phyloP scores from a whole-genome alignment of 2,888 invertebrate species.

The Cantharis flavilabris region DNA sequence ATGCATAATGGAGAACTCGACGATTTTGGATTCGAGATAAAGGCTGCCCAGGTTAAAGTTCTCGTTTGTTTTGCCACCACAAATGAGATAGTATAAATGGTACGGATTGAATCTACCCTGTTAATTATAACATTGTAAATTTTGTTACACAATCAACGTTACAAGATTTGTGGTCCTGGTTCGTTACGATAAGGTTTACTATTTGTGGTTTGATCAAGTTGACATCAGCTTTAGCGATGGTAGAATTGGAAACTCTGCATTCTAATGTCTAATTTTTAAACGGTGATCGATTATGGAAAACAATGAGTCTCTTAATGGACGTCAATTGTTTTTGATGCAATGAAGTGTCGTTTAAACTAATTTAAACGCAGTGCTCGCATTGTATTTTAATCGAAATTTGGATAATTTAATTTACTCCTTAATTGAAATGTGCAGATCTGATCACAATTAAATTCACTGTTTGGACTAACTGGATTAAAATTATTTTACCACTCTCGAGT shows the following conservation, averaged over 20 bases:
- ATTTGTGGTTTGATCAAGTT: neutral
- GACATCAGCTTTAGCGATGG: neutral
- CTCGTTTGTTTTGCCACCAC: conserved; percentile 2
- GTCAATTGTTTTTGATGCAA: conserved; percentile 9
- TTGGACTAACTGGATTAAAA: neutral
- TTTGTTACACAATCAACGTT: conserved; percentile 5
- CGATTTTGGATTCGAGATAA: neutral
- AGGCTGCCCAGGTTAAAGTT: conserved; percentile 8
- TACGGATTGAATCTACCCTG: conserved; percentile 1
- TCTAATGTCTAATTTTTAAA: neutral
- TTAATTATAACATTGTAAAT: conserved; percentile 12
- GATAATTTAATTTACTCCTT: neutral
- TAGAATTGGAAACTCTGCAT: neutral
- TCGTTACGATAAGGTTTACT: conserved; percentile 3
- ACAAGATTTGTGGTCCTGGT: conserved; percentile 5
- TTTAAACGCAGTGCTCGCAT: neutral
- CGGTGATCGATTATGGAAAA: neutral
- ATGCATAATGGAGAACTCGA: neutral
- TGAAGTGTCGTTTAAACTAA: neutral
- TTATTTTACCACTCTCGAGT: neutral
- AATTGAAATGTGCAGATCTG: conserved; percentile 1
- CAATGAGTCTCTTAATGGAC: neutral
- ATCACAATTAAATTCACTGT: neutral
- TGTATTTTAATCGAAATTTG: neutral
- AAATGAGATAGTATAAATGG: neutral